These are phyloP conservation scores for Coronaproctus castanopsis DNA, from an alignment of 2,888 invertebrate genomes.

Conservation along the genomic window DNA sequence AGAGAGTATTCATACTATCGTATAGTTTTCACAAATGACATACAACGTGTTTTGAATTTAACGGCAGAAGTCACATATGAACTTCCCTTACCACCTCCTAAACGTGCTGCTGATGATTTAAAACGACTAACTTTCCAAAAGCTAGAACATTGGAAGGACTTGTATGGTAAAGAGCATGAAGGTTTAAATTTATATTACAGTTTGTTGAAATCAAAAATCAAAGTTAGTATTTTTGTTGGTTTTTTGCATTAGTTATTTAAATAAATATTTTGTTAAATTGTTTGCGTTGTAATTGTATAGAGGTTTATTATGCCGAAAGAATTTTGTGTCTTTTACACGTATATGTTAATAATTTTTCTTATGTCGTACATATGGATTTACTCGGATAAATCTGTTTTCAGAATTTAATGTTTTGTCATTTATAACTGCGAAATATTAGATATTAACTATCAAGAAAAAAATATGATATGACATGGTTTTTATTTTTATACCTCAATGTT, in stretches of 20 bases:
- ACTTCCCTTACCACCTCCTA: constrained; percentile 32
- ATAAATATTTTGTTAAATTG: background rate
- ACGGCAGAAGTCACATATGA: constrained; percentile 29
- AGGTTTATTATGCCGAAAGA: no score
- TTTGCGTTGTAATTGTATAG: no score
- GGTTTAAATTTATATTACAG: background rate
- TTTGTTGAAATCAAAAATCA: background rate
- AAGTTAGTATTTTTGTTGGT: background rate
- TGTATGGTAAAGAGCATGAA: constrained; percentile 9
- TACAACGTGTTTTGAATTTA: constrained; percentile 25
- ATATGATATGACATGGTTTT: no score
- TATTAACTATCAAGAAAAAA: no score
- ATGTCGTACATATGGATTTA: no score
- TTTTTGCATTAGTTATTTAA: background rate
- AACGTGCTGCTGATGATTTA: constrained; percentile 27
- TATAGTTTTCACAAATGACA: constrained; percentile 29
- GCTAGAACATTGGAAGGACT: constrained; percentile 29
- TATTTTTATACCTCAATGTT: no score
- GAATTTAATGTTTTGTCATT: no score
- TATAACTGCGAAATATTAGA: no score
- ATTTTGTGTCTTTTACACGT: no score
- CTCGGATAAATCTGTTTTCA: no score
- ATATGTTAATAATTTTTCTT: no score
- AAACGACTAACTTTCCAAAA: constrained; percentile 28
- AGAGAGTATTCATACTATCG: constrained; percentile 32